Evolutionary conservation across 2,888 invertebrate genomes (phyloP), one percentile per base, ranked within the genome.

Genomic region (Polymixis flavicincta): DNA sequence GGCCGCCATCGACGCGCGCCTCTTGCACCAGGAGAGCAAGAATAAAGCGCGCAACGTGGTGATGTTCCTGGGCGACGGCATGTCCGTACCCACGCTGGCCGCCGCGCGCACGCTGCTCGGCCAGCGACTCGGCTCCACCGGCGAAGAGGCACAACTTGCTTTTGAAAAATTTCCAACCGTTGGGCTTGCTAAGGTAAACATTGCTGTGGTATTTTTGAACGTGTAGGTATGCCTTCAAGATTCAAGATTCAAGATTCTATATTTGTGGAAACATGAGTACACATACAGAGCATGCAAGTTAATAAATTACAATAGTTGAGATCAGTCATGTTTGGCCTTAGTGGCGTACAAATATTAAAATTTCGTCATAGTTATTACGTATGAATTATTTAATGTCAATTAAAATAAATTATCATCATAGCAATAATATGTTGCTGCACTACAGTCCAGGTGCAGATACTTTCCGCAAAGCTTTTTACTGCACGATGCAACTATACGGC

Each of bases 41-140:
- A 48, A 74, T 72, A 85, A 94, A 76, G 94, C 93, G 59, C 90
- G 91, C 66, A 98, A 98, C 92, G 94, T 98, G 17, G 97, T 98
- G 66, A 94, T 98, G 91, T 98, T 98, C 92, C 92, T 98, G 76
- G 98, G 98, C 13, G 98, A 98, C 91, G 98, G 98, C 60, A 98
- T 98, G 98, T 97, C 98, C 28, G 93, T 98, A 69, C 96, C 97
- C 4, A 98, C 98, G 8, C 92, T 98, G 69, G 97, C 97, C 9
- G 98, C 97, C 1, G 97, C 97, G 45, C 96, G 98, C 85, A 97
- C 97, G 54, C 97, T 97, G 85, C 96, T 97, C 66, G 98, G 98
- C 0, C 98, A 98, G 91, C 93, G 96, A 22, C 91, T 92, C 5
- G 94, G 94, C 0, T 87, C 88, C 48, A 86, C 96, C 0, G 98